These are phyloP conservation scores for Marisa cornuarietis DNA, from an alignment of 1,140 invertebrate species.

Conservation along the genomic window DNA sequence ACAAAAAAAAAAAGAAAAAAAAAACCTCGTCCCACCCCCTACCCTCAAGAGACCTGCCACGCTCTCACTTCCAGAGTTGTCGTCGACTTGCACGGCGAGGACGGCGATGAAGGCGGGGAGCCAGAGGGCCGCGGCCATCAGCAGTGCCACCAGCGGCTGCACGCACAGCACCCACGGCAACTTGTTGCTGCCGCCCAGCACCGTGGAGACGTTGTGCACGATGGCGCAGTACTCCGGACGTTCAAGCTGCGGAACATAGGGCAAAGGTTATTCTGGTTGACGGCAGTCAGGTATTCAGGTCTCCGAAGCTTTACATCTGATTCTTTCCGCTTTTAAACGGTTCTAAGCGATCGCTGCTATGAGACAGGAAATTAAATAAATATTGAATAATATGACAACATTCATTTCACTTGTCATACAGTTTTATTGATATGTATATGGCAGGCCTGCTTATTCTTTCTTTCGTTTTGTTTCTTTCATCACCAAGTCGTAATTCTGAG, in stretches of 20 bases:
- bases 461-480: too few relatives aligned
- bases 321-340: too few relatives aligned
- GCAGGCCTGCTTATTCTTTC: too few relatives aligned
- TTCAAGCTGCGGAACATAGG: conserved; percentile 24
- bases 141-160: conserved; percentile 25
- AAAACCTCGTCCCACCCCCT: not conserved
- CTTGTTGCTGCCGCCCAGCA: conserved; percentile 28
- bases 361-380: too few relatives aligned
- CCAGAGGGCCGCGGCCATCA: conserved; percentile 24
- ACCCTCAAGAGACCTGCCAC: not conserved
- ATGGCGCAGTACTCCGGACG: conserved; percentile 28
- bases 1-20: not conserved
- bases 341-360: too few relatives aligned
- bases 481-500: too few relatives aligned
- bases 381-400: too few relatives aligned
- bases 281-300: too few relatives aligned
- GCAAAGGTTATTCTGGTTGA: too few relatives aligned
- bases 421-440: too few relatives aligned
- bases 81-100: conserved; percentile 28
- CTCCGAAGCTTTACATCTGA: too few relatives aligned
- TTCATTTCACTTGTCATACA: too few relatives aligned
- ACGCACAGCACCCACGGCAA: conserved; percentile 34
- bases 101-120: conserved; percentile 32
- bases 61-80: conserved; percentile 32
- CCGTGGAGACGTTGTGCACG: conserved; percentile 31